These are phyloP conservation scores for Coturnix japonica DNA, from an alignment of 2,113 vertebrate species.

Conservation along the genomic window DNA sequence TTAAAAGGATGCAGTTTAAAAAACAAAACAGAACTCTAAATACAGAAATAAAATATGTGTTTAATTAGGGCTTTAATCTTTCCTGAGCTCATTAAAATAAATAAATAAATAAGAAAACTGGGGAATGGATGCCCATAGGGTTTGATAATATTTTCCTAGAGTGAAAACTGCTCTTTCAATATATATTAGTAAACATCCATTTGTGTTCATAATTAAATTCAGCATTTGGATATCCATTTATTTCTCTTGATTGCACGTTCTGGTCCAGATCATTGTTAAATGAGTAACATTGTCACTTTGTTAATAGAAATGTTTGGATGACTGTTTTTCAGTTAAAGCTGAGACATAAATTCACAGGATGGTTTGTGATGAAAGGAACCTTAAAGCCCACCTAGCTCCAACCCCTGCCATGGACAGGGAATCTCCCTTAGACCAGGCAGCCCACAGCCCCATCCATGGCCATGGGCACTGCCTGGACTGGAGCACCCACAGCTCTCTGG, in stretches of 20 bases:
- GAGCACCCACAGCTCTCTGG: background rate
- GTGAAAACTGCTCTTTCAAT: slow-evolving; percentile 59
- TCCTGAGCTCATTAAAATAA: slow-evolving; percentile 63
- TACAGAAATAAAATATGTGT: slow-evolving; percentile 80
- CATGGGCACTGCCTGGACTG: background rate
- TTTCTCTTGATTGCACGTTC: slow-evolving; percentile 67
- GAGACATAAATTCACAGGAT: background rate
- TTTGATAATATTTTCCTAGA: slow-evolving; percentile 76
- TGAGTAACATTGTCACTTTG: background rate
- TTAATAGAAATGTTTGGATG: background rate
- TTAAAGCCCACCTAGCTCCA: background rate
- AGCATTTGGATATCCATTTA: slow-evolving; percentile 68
- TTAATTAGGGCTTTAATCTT: slow-evolving; percentile 83
- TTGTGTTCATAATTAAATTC: slow-evolving; percentile 73
- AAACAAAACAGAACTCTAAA: slow-evolving; percentile 75
- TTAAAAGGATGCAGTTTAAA: slow-evolving; percentile 78
- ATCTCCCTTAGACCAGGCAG: background rate
- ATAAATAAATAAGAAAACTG: background rate
- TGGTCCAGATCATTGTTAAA: slow-evolving; percentile 57
- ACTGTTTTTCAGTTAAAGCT: background rate
- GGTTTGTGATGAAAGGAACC: background rate
- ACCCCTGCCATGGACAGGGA: background rate
- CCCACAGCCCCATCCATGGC: background rate
- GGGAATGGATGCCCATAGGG: slow-evolving; percentile 62
- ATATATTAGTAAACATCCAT: slow-evolving; percentile 74